These are phyloP conservation scores for Axinella damicornis DNA, from an alignment of 37 sponge, comb jelly and placozoan genomes.

Conservation along the genomic window DNA sequence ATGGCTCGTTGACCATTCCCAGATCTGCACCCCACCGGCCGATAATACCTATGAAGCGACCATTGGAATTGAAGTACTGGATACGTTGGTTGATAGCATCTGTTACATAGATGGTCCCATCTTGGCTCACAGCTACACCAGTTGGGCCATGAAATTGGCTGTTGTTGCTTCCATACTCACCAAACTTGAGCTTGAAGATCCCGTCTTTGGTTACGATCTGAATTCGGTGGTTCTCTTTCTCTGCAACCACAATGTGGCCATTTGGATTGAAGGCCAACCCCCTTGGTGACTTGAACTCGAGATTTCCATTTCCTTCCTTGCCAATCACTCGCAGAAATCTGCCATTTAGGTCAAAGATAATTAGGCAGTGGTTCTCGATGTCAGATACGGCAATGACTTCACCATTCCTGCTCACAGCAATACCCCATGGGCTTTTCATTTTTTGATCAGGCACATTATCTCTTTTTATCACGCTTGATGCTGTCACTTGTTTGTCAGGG, in stretches of 20 bases:
- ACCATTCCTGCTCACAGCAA: neutral
- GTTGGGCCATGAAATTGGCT: conserved; percentile 15
- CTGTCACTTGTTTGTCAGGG: neutral
- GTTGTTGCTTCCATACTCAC: neutral
- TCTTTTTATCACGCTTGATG: neutral
- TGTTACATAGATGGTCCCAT: conserved; percentile 21
- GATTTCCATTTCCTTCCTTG: conserved; percentile 6
- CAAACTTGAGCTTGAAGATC: conserved; percentile 11
- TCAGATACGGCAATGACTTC: conserved; percentile 36
- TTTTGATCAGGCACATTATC: neutral
- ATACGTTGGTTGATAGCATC: conserved; percentile 23
- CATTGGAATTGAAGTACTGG: conserved; percentile 16
- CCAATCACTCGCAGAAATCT: conserved; percentile 4
- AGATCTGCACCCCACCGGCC: neutral
- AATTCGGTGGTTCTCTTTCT: conserved; percentile 33
- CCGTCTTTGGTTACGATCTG: conserved; percentile 6
- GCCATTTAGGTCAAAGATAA: neutral
- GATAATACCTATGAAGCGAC: neutral
- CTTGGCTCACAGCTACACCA: neutral
- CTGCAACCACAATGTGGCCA: conserved; percentile 18
- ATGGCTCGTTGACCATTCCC: conserved; percentile 1
- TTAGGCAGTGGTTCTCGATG: conserved; percentile 1
- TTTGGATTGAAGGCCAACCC: conserved; percentile 34
- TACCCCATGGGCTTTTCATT: neutral
- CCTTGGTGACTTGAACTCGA: conserved; percentile 22